Conservation (phyloP, 2,888 invertebrate species). For the Lithophane semibrunnea region DNA sequence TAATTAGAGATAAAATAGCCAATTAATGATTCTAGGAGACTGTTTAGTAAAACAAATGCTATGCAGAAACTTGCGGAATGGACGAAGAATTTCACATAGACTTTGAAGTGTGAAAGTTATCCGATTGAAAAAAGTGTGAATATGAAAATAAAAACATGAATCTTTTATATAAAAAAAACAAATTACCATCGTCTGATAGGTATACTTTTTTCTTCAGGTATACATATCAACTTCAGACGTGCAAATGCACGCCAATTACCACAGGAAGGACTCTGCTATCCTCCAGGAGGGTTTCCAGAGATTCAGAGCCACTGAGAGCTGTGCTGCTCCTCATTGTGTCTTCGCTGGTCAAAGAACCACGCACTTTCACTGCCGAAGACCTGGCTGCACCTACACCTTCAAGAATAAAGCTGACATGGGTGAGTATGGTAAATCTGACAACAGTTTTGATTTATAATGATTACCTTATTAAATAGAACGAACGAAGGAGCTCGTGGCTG, state of each 20-base stretch:
- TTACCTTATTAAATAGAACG: not conserved
- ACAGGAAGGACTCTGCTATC: constrained; percentile 99
- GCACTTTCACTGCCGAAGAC: constrained; percentile 98
- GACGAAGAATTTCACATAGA: not conserved
- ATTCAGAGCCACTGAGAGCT: constrained; percentile 98
- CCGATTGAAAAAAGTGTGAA: not conserved
- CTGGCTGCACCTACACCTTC: constrained; percentile 98
- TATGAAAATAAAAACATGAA: not conserved
- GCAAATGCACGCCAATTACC: constrained; percentile 99
- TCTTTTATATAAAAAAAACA: too few species aligned
- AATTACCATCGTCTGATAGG: not conserved
- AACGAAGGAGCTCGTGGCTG: too few species aligned
- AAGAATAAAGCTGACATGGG: constrained; percentile 99
- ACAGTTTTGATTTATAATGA: constrained; percentile 25
- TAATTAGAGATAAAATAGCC: constrained; percentile 7
- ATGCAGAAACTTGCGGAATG: not conserved
- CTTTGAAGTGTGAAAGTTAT: not conserved
- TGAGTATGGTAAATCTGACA: constrained; percentile 86
- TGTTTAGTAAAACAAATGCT: not conserved
- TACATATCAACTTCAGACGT: constrained; percentile 99
- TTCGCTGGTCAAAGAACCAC: constrained; percentile 98
- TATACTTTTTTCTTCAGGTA: constrained; percentile 88
- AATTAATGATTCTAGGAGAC: constrained; percentile 19
- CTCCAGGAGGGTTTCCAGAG: constrained; percentile 99
- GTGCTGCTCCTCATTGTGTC: constrained; percentile 96